Conservation (phyloP, 2,113 vertebrate genomes). For the Xenotilapia caudafasciata region DNA sequence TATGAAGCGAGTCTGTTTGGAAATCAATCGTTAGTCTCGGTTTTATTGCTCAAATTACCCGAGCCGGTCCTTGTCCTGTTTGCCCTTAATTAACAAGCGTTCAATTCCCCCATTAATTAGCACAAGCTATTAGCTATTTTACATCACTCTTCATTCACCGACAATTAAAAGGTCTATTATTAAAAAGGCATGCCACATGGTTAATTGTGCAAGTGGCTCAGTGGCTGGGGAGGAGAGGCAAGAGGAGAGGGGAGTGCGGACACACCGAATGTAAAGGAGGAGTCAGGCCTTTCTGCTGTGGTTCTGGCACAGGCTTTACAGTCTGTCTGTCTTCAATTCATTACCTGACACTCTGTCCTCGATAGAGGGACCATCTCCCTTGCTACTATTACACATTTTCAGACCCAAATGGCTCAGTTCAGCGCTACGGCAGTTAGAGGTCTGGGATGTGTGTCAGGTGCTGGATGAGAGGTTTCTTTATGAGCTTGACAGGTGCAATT, state of each 20-base stretch:
- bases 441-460: neutral
- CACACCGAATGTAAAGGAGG: neutral
- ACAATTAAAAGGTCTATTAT: conserved; percentile 90
- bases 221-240: conserved; percentile 26
- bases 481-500: neutral
- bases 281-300: neutral
- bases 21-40: conserved; percentile 82
- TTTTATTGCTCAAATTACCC: conserved; percentile 85
- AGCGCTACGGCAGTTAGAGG: neutral
- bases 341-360: conserved; percentile 26
- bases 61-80: conserved; percentile 81
- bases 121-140: conserved; percentile 84
- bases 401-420: neutral
- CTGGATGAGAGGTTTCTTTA: neutral
- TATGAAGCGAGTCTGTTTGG: conserved; percentile 77
- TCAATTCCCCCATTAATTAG: conserved; percentile 92
- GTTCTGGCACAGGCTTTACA: conserved; percentile 33
- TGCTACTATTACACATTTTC: neutral
- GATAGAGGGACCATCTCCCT: conserved; percentile 1
- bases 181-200: conserved; percentile 77
- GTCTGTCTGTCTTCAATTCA: conserved; percentile 16
- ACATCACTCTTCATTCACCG: conserved; percentile 82
- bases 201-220: conserved; percentile 79
- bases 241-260: neutral
- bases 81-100: conserved; percentile 92